phyloP scores from a whole-genome alignment of 2,113 vertebrate genomes.

The Chaetodon auriga region DNA sequence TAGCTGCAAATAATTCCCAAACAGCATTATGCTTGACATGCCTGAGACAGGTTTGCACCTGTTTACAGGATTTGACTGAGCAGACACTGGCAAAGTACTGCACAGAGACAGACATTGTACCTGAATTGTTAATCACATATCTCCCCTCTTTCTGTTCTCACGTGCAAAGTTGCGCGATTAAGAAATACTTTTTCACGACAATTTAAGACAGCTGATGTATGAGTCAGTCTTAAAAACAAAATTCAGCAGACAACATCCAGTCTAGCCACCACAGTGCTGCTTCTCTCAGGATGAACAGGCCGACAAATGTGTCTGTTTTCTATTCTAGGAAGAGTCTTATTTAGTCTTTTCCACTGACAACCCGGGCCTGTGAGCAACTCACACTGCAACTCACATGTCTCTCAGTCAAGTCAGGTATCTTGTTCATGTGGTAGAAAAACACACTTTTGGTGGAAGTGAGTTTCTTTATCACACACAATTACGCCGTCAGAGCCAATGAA shows the following conservation, averaged over 20 bases:
- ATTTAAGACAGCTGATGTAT: neutral
- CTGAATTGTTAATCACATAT: neutral
- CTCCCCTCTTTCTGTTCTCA: neutral
- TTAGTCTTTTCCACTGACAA: constrained; percentile 44
- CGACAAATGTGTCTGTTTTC: constrained; percentile 50
- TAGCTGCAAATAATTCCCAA: neutral
- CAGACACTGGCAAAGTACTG: neutral
- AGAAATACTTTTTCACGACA: neutral
- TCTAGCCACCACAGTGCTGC: neutral
- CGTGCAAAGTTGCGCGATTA: neutral
- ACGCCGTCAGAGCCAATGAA: constrained; percentile 24
- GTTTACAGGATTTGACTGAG: constrained; percentile 1
- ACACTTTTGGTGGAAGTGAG: constrained; percentile 13
- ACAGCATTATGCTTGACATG: neutral
- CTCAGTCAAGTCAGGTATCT: constrained; percentile 43
- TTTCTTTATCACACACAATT: constrained; percentile 23
- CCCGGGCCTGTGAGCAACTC: constrained; percentile 31
- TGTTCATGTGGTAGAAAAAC: constrained; percentile 33
- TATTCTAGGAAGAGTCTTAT: constrained; percentile 38
- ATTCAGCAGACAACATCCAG: neutral
- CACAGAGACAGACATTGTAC: neutral
- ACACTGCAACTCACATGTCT: constrained; percentile 27
- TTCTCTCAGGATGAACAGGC: constrained; percentile 39
- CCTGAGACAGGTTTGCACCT: neutral
- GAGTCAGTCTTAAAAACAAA: neutral